A percentile compares a stretch with the other conserved stretches of the same genome.
phyloP scores from a whole-genome alignment of 2,888 invertebrate species.

The Tetropium fuscum region DNA sequence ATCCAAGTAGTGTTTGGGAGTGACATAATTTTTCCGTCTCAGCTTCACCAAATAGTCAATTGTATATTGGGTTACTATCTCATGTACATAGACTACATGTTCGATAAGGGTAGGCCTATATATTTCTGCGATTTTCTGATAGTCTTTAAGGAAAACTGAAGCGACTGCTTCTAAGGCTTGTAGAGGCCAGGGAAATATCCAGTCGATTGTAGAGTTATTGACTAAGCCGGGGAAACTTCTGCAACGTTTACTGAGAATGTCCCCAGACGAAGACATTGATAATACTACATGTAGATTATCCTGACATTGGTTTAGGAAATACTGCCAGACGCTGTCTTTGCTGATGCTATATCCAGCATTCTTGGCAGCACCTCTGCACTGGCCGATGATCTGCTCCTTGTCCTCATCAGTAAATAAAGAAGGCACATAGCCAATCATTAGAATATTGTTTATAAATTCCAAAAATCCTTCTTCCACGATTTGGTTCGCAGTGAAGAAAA shows the following conservation, averaged over 20 bases:
- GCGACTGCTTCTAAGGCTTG: conserved; percentile 92
- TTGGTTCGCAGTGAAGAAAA: conserved; percentile 88
- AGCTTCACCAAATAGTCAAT: conserved; percentile 78
- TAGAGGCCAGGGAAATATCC: conserved; percentile 95
- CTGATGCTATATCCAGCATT: conserved; percentile 80
- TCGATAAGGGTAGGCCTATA: conserved; percentile 77
- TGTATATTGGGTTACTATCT: conserved; percentile 79
- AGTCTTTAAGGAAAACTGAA: conserved; percentile 83
- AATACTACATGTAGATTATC: conserved; percentile 91
- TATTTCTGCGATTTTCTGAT: conserved; percentile 57
- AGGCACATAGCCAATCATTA: conserved; percentile 88
- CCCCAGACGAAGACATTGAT: conserved; percentile 91
- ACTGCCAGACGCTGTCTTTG: conserved; percentile 89
- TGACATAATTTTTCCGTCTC: conserved; percentile 87
- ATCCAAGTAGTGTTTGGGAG: conserved; percentile 93
- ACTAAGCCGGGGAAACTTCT: conserved; percentile 93
- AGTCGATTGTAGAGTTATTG: conserved; percentile 92
- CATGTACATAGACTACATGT: conserved; percentile 90
- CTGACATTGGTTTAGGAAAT: conserved; percentile 81
- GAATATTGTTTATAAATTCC: conserved; percentile 91
- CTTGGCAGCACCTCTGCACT: conserved; percentile 76
- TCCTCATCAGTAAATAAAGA: conserved; percentile 91
- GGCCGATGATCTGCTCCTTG: conserved; percentile 82
- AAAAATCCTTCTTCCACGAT: conserved; percentile 86
- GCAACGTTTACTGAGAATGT: conserved; percentile 84